These are phyloP conservation scores for Lithophane ornitopus DNA, from an alignment of 2,888 invertebrate genomes.

Conservation along the genomic window DNA sequence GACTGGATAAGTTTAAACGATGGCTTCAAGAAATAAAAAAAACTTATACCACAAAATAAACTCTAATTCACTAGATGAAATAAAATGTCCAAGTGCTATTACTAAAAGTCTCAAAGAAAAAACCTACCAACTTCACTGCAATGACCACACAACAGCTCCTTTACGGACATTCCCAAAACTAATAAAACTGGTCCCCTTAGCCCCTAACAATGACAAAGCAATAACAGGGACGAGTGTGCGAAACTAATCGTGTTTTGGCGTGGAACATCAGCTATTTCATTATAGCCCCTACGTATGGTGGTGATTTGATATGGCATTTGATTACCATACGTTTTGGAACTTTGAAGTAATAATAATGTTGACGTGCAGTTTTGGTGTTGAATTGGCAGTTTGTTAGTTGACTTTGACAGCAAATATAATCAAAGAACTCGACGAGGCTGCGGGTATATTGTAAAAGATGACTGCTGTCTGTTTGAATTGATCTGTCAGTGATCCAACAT, in stretches of 20 bases:
- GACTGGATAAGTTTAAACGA: not conserved
- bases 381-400: not conserved
- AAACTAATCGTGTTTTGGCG: constrained; percentile 76
- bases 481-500: too few relatives aligned
- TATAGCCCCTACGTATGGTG: constrained; percentile 55
- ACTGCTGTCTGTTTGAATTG: too few relatives aligned
- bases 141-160: constrained; percentile 48
- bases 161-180: constrained; percentile 50
- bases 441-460: not conserved
- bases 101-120: not conserved
- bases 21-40: not conserved
- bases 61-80: not conserved
- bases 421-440: too few relatives aligned
- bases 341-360: constrained; percentile 51
- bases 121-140: constrained; percentile 20
- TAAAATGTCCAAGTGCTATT: constrained; percentile 3
- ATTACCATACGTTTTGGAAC: constrained; percentile 61
- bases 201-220: constrained; percentile 65
- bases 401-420: not conserved
- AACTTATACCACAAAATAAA: not conserved
- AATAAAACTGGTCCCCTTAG: constrained; percentile 59
- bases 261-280: constrained; percentile 78
- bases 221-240: constrained; percentile 73
- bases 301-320: constrained; percentile 61
- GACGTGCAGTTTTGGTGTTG: constrained; percentile 33